Percentiles rank a stretch among this genome's conserved stretches.
phyloP scores from a whole-genome alignment of 1,140 invertebrate genomes.

The Oedothorax gibbosus region DNA sequence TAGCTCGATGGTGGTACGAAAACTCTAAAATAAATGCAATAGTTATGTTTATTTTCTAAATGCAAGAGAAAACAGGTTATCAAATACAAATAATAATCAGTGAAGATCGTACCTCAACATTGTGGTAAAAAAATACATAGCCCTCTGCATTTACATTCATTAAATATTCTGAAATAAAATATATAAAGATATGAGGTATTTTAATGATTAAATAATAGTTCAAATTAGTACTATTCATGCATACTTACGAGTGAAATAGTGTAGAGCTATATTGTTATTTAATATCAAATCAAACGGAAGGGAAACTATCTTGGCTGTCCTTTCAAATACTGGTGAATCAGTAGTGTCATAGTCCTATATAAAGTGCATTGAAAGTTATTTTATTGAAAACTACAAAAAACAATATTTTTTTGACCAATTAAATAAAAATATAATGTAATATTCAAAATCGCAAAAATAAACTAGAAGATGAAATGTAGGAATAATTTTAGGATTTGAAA shows the following conservation, averaged over 20 bases:
- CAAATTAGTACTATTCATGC: neutral
- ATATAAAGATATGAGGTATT: too few species aligned
- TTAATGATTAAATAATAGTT: neutral
- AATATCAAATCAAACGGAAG: constrained; percentile 81
- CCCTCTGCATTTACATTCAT: constrained; percentile 71
- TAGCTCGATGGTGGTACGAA: constrained; percentile 46
- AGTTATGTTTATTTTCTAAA: neutral
- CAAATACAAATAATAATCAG: neutral
- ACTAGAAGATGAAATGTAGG: too few species aligned
- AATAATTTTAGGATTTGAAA: too few species aligned
- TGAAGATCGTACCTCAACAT: constrained; percentile 76
- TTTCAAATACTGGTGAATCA: constrained; percentile 68
- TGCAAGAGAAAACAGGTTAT: neutral
- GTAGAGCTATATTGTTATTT: constrained; percentile 82
- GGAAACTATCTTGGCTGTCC: constrained; percentile 75
- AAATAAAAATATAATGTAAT: too few species aligned
- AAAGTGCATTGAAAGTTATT: neutral
- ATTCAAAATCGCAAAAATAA: too few species aligned
- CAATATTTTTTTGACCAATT: too few species aligned
- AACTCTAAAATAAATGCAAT: constrained; percentile 27
- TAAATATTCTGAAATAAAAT: constrained; percentile 47
- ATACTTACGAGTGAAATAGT: constrained; percentile 78
- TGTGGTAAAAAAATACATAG: constrained; percentile 86
- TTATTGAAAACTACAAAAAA: too few species aligned
- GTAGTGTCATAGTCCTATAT: constrained; percentile 37